Conservation (phyloP, 2,888 invertebrate genomes). For the Dinocampus coccinellae region DNA sequence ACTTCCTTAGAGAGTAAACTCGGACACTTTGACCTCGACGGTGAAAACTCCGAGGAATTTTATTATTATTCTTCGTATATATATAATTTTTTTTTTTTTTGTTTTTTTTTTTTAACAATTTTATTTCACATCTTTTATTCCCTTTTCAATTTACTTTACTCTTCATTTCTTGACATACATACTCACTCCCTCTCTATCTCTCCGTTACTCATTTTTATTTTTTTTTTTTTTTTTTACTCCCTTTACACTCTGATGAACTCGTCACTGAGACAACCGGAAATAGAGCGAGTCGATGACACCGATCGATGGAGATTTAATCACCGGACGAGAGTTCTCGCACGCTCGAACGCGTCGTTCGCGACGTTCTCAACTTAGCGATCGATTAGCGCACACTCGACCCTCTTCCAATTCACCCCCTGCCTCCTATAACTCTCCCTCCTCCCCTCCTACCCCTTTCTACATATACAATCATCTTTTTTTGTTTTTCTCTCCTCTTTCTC, state of each 20-base stretch:
- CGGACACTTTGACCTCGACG: neutral
- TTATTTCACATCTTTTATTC: neutral
- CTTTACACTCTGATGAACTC: conserved; percentile 8
- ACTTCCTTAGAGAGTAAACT: conserved; percentile 1
- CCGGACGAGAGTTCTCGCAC: conserved; percentile 34
- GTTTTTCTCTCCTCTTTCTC: too few species aligned
- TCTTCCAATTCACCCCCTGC: conserved; percentile 4
- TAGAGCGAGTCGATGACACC: conserved; percentile 42
- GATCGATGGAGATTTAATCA: conserved; percentile 48
- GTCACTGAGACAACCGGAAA: conserved; percentile 35
- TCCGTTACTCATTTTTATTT: conserved; percentile 11
- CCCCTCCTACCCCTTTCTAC: neutral
- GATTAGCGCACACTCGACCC: conserved; percentile 43
- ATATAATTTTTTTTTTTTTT: neutral
- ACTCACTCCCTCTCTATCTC: neutral
- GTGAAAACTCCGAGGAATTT: neutral
- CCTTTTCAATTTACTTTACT: conserved; percentile 5
- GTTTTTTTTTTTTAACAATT: too few species aligned
- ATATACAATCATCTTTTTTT: too few species aligned
- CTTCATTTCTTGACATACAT: neutral
- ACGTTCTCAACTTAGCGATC: conserved; percentile 48
- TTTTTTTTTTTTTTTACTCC: conserved; percentile 10
- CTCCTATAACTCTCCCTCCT: neutral
- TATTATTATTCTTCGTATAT: neutral
- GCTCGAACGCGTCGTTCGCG: conserved; percentile 33